Base-by-base conservation (phyloP, 2,888 invertebrate genomes). In the Muschampia plurimacula region DNA sequence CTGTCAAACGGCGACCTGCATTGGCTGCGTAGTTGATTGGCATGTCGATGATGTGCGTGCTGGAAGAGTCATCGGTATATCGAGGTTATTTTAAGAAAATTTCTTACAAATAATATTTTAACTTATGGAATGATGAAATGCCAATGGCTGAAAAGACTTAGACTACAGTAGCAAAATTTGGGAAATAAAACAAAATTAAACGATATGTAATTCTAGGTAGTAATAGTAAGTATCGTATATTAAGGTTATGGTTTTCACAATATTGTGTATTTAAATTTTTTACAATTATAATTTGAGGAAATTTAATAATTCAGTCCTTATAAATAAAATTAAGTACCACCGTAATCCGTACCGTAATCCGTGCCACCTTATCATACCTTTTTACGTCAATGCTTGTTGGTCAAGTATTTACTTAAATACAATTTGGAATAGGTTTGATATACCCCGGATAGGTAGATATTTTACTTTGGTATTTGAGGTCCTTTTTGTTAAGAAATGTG, bases 11-110 rank as follows among this genome's bases (percentile, higher is more conserved):
- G 28, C 36, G 71, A 85, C 87, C 85, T 88, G 91, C 88, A 89
- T 88, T 86, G 89, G 89, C 86, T 85, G 84, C 86, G 86, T 89
- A 85, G 85, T 86, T 94, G 93, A 94, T 94, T 94, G 93, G 90
- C 91, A 86, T 81, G 74, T 66, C 68, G 76, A 49, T 66, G 66
- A 57, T 76, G 76, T 67, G 72, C 74, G 72, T 55, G 44, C 83
- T 84, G 76, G 83, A 85, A 77, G 49, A 57, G 81, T 57, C 76
- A 76, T 67, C 52, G 66, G 10, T 49, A 39, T 22, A 57, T 2
- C n/a, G 7, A 52, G 15, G 49, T 4, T 49, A 49, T 49, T 49
- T 49, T 49, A 9, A 12, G 3, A 49, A 49, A n/a, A 49, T 49
- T 49, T 44, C 8, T 44, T 44, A 2, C 10, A 10, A 44, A 44